Conservation (phyloP, 2,888 invertebrate species). For the Caenorhabditis sp. region DNA sequence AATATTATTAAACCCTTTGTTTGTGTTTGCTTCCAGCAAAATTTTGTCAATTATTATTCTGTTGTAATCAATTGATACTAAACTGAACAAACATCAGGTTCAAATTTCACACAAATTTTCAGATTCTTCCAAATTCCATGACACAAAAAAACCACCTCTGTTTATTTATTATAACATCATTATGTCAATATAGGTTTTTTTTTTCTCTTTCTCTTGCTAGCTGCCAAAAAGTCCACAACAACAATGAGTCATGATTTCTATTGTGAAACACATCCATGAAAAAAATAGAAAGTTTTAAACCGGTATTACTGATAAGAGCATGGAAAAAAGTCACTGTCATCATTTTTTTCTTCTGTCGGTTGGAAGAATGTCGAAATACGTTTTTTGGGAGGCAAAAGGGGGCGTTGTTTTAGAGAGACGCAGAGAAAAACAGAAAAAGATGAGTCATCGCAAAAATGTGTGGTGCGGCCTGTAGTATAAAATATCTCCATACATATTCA, state of each 20-base stretch:
- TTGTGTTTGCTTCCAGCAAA: too few relatives aligned
- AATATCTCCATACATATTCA: background rate
- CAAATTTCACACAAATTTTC: background rate
- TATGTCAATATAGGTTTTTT: background rate
- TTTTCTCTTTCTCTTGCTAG: background rate
- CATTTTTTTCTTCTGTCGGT: background rate
- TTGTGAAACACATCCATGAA: background rate
- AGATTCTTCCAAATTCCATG: background rate
- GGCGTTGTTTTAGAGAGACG: background rate
- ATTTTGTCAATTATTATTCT: too few relatives aligned
- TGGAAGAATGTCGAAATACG: background rate
- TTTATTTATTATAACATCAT: background rate
- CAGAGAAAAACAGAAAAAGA: background rate
- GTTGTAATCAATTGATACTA: too few relatives aligned
- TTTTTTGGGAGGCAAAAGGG: background rate
- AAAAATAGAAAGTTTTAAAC: background rate
- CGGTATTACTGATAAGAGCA: background rate
- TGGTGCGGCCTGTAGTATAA: background rate
- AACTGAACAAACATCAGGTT: too few relatives aligned
- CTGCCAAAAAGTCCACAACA: background rate
- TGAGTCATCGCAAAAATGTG: background rate
- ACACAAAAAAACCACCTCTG: background rate
- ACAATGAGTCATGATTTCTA: background rate
- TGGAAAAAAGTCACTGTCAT: background rate
- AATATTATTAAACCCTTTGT: background rate